A percentile compares a stretch with the other conserved stretches of the same genome.
These are phyloP conservation scores for Vimba vimba DNA, from an alignment of 2,113 vertebrate species.

Conservation along the genomic window DNA sequence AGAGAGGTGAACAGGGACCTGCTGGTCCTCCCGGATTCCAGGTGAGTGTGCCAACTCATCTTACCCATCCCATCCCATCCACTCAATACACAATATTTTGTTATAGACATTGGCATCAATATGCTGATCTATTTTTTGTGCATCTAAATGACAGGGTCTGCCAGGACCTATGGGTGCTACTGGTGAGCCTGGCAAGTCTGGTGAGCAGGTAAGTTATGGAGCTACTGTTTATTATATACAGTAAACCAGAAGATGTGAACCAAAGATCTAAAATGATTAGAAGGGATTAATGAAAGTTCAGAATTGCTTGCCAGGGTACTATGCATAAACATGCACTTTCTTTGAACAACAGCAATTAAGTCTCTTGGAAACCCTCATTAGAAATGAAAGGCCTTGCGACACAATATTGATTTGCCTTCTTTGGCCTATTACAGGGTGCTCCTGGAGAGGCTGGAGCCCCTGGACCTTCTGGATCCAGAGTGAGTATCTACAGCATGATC, in stretches of 20 bases:
- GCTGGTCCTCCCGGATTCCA: slow-evolving; percentile 91
- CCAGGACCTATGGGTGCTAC: slow-evolving; percentile 91
- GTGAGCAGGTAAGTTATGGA: slow-evolving; percentile 87
- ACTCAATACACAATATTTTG: slow-evolving; percentile 36
- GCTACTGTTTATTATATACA: not conserved
- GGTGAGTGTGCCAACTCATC: slow-evolving; percentile 67
- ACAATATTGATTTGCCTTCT: slow-evolving; percentile 1
- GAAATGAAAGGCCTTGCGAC: not conserved
- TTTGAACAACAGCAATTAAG: not conserved
- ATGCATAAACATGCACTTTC: not conserved
- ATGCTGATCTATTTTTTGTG: not conserved
- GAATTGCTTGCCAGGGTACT: not conserved
- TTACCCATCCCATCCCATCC: not conserved
- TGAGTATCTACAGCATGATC: slow-evolving; percentile 72
- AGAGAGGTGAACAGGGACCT: slow-evolving; percentile 93
- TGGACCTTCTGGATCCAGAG: slow-evolving; percentile 87
- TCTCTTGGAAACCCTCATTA: not conserved
- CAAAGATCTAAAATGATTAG: not conserved
- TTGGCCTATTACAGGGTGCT: slow-evolving; percentile 72
- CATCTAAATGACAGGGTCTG: slow-evolving; percentile 74
- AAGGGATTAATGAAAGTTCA: not conserved
- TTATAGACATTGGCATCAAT: slow-evolving; percentile 69
- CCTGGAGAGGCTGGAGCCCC: slow-evolving; percentile 87
- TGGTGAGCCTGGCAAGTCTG: slow-evolving; percentile 89
- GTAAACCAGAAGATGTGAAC: not conserved